Evolutionary conservation across 2,113 vertebrate genomes (phyloP), one percentile per base, ranked within the genome.

Genomic region (Oncorhynchus clarkii): DNA sequence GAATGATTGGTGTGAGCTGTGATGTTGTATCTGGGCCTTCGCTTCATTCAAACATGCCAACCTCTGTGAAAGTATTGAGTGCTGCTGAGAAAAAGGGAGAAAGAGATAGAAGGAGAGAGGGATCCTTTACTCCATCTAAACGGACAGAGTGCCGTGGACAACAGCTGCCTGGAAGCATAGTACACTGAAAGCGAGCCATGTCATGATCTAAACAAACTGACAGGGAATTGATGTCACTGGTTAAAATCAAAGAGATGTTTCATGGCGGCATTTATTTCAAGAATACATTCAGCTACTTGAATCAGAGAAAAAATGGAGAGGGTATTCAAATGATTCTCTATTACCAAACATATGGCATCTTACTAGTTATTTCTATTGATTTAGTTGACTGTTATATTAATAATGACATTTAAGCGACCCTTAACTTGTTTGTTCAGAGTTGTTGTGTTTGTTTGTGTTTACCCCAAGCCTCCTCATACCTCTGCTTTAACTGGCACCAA

Each of bases 401-500:
- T 62, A 67, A 31, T 16, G 64, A 66, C 64, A 66, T 31, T 27
- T 3, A 67, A 14, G 8, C 6, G 12, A 8, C 26, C 66, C 26
- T 66, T 66, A 13, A 34, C 16, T 31, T 24, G 11, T 29, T 8
- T 22, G 6, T 62, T n/a, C 18, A 2, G n/a, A 62, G 66, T 29
- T 67, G 27, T 67, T 27, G 29, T 18, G 13, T 31, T 31, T 67
- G 18, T 16, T 16, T 14, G 12, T 54, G 22, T 26, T 66, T 22
- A 65, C 24, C n/a, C 9, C 20, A 24, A 59, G 76, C 22, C 66
- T 68, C 45, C 75, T 73, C 65, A 69, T 68, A 67, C 54, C 26
- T 59, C 73, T 29, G 70, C 34, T 70, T 73, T 66, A 73, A 76
- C 75, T 76, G 81, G 78, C 74, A 79, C 71, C 73, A 79, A 76